Base-by-base conservation (phyloP, 2,888 invertebrate genomes). In the Lasius fuliginosus region DNA sequence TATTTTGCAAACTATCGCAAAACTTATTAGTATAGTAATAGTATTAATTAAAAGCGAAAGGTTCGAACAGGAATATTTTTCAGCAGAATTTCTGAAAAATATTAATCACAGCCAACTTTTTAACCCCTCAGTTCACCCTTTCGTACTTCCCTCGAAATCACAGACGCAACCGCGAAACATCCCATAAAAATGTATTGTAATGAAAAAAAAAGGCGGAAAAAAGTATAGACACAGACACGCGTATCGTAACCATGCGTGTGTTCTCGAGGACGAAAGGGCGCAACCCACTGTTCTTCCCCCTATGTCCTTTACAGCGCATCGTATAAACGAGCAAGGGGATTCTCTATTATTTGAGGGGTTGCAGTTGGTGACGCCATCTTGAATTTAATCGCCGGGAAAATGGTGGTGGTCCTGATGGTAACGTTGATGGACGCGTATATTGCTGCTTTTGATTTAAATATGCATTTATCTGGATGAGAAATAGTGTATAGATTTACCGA, bases 361-460 rank as follows among this genome's bases (percentile, higher is more conserved):
- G 85, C 71, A 67, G 67, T 83, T 85, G 85, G 79, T 79, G 92
- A 90, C 94, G 94, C 94, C 94, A 94, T 94, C 91, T 94, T 94
- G 91, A 90, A 94, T 92, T 93, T 92, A 93, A 94, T 94, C 92
- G 92, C 89, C 90, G 90, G 92, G 92, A 94, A 94, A 94, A 94
- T 94, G 94, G 94, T 91, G 93, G 92, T 90, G 58, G 53, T 68
- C 3, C 27, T 33, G 62, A 82, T 75, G 18, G 27, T 64, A 62
- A 9, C 40, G 36, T 27, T 30, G 36, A 73, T 30, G 18, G 9
- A 56, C 46, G 8, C 46, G 18, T 33, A 67, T 56, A 40, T 56
- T 12, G 49, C 40, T 42, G 42, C 60, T 46, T 23, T 23, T 79
- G 12, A 71, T 81, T 81, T 71, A 60, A 71, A 81, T 67, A 67